Conservation (phyloP, 1,140 invertebrate genomes). For the Drosophila repleta region DNA sequence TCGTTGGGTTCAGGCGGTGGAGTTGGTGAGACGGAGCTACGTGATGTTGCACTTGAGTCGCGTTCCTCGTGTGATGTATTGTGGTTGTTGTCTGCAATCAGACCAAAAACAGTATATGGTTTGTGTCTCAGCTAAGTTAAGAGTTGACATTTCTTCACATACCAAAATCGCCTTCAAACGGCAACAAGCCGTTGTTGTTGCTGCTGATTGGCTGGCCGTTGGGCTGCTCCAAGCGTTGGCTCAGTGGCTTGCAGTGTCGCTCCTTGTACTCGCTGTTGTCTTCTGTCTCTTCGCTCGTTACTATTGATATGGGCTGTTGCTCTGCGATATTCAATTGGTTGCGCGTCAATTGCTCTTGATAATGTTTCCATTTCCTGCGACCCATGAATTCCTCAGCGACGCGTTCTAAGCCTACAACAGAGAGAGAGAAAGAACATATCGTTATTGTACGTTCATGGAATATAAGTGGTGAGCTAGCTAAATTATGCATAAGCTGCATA, state of each 20-base stretch:
- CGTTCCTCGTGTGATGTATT: constrained; percentile 71
- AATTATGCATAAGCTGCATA: constrained; percentile 32
- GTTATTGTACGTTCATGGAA: constrained; percentile 14
- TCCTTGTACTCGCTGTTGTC: constrained; percentile 35
- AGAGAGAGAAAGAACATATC: not conserved
- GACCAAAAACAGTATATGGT: not conserved
- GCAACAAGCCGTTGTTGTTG: constrained; percentile 39
- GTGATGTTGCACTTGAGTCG: constrained; percentile 65
- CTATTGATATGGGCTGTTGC: constrained; percentile 73
- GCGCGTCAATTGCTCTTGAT: constrained; percentile 89
- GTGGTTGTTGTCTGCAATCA: constrained; percentile 61
- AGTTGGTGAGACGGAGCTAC: constrained; percentile 76
- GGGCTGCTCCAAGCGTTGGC: constrained; percentile 66
- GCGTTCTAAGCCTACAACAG: constrained; percentile 93
- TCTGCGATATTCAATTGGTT: constrained; percentile 77
- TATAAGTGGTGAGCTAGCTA: constrained; percentile 11
- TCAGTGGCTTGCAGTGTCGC: constrained; percentile 55
- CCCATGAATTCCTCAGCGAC: constrained; percentile 98
- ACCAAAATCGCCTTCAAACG: constrained; percentile 66
- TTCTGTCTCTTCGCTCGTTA: constrained; percentile 46
- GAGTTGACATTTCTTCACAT: not conserved
- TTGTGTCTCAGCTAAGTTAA: not conserved
- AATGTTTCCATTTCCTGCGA: constrained; percentile 96
- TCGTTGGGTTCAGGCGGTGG: constrained; percentile 86
- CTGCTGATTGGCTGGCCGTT: constrained; percentile 45